Percentiles rank a stretch among this genome's conserved stretches.
Evolutionary conservation across 2,113 vertebrate genomes (phyloP).

Genomic region (Marmota monax): DNA sequence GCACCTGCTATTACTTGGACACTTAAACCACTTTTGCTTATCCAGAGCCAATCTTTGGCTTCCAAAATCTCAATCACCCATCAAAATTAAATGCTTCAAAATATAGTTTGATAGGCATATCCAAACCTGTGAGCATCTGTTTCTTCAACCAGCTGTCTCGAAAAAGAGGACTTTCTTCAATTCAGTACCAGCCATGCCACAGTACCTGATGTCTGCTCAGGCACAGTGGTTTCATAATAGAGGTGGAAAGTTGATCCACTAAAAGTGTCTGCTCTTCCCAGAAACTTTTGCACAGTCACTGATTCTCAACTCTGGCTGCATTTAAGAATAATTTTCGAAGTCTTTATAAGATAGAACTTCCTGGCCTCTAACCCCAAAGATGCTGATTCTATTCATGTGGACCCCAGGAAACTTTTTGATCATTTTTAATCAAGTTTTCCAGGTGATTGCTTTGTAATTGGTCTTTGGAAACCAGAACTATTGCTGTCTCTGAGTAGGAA

Average conservation of each 20-base stretch:
- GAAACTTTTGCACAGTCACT: not conserved
- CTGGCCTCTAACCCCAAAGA: not conserved
- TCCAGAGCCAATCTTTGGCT: not conserved
- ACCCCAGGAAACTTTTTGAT: not conserved
- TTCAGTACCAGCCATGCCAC: not conserved
- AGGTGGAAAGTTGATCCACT: not conserved
- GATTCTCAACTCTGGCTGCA: not conserved
- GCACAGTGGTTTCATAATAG: not conserved
- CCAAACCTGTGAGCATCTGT: not conserved
- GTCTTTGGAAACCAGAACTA: not conserved
- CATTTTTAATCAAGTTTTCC: not conserved
- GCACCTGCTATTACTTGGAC: not conserved
- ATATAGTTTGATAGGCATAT: not conserved
- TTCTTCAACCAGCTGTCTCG: not conserved
- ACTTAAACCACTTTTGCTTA: not conserved
- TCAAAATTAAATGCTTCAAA: not conserved
- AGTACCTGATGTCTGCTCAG: not conserved
- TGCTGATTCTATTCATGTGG: not conserved
- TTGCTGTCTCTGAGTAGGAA: not conserved
- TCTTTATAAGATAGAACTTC: not conserved
- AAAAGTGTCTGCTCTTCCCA: not conserved
- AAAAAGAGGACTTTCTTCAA: not conserved
- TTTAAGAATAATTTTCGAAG: not conserved
- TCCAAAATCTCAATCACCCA: conserved; percentile 11
- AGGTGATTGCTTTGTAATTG: not conserved